Base-by-base conservation (phyloP, 2,113 vertebrate genomes). In the Pholis gunnellus region DNA sequence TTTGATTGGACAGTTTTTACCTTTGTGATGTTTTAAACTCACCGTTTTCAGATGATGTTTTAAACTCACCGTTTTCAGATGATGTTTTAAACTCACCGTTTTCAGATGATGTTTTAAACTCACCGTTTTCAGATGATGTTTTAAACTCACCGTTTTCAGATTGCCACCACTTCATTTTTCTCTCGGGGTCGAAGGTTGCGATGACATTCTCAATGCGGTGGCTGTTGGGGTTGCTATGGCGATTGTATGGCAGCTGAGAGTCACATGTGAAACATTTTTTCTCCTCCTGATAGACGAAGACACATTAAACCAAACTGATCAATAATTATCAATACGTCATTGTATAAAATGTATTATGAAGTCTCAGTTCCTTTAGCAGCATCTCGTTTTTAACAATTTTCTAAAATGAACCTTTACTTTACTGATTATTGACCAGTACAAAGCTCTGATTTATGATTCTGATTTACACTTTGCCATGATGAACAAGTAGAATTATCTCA, bases 231-330 rank as follows among this genome's bases (percentile, higher is more conserved):
- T 96, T 96, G n/a, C 61, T 86, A 6, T 95, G 75, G 2, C 40
- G 92, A 81, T 95, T 88, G 85, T 96, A 97, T 0, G 95, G 95
- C 67, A 93, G 93, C 65, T 92, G 94, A 34, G 97, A 97, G 93
- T 98, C 97, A 88, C 97, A 98, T 1, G 84, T 89, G 79, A 98
- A 98, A 84, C 97, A 97, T 81, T 98, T 99, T 79, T 96, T 93
- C 42, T 96, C 92, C 73, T 87, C 95, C 97, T 98, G 86, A 67
- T 60, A 20, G 17, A 83, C 3, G 0, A 79, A 17, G 20, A 76
- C 14, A 87, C 27, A 64, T 18, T 7, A 29, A 71, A 46, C 20
- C 15, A 38, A 7, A 25, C 10, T 17, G 25, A 68, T 60, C 59
- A 79, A 65, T 56, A 27, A 65, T 67, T 27, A 64, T 2, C 9